A percentile compares a stretch with the other conserved stretches of the same genome.
Conservation (phyloP, 2,888 invertebrate species). For the Lasioglossum pauxillum region DNA sequence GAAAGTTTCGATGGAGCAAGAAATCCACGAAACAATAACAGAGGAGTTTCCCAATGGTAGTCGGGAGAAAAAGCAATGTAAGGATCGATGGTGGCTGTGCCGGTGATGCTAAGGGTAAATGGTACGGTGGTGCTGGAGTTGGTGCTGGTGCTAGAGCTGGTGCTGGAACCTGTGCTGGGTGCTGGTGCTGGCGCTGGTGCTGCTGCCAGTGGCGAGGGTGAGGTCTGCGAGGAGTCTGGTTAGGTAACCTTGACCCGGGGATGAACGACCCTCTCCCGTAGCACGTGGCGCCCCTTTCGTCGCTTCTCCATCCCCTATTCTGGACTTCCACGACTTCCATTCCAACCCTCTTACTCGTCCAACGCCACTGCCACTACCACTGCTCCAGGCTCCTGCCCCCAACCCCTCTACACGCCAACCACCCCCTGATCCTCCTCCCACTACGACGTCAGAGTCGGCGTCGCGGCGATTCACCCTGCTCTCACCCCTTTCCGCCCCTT, state of each 20-base stretch:
- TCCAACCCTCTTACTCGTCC: conserved; percentile 62
- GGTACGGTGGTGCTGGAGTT: conserved; percentile 48
- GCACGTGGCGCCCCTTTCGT: conserved; percentile 77
- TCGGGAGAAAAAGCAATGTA: conserved; percentile 50
- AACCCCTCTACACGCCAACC: conserved; percentile 28
- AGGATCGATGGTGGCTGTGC: conserved; percentile 68
- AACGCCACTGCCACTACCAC: conserved; percentile 43
- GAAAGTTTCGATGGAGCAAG: conserved; percentile 46
- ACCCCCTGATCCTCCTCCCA: conserved; percentile 18
- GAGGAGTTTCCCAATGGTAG: conserved; percentile 30
- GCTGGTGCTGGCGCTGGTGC: conserved; percentile 1
- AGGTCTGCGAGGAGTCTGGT: conserved; percentile 68
- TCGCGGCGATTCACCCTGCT: conserved; percentile 48
- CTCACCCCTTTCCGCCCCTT: conserved; percentile 28
- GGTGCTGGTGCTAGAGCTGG: not conserved
- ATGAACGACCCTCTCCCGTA: conserved; percentile 81
- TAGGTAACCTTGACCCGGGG: conserved; percentile 84
- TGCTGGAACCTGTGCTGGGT: not conserved
- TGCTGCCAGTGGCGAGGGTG: conserved; percentile 64
- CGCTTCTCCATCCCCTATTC: conserved; percentile 62
- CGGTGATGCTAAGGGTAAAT: conserved; percentile 67
- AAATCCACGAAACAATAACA: conserved; percentile 34
- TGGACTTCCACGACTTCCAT: conserved; percentile 62
- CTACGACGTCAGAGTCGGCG: conserved; percentile 57
- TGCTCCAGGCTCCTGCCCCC: conserved; percentile 11